Evolutionary conservation across 2,113 vertebrate species (phyloP).

Genomic region (Poicephalus meyeri): DNA sequence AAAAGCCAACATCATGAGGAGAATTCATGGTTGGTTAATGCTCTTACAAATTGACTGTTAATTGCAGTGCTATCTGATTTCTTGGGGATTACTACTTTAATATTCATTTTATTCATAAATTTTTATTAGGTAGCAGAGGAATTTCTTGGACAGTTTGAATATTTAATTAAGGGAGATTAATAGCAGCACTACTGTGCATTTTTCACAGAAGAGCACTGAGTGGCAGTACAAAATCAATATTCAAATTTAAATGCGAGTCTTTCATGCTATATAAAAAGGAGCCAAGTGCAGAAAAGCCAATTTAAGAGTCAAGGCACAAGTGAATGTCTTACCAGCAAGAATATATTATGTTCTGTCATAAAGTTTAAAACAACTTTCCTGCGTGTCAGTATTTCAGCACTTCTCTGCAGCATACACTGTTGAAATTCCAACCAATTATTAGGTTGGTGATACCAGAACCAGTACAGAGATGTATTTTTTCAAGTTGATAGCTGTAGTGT

Average conservation of each 20-base stretch:
- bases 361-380: slow-evolving; percentile 16
- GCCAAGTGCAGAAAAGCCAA: slow-evolving; percentile 12
- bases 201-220: slow-evolving; percentile 29
- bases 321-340: slow-evolving; percentile 2
- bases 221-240: slow-evolving; percentile 55
- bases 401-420: not conserved
- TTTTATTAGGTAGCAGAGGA: slow-evolving; percentile 63
- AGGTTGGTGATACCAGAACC: slow-evolving; percentile 13
- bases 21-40: slow-evolving; percentile 51
- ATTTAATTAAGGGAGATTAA: slow-evolving; percentile 74
- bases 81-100: slow-evolving; percentile 60
- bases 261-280: slow-evolving; percentile 39
- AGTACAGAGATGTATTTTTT: slow-evolving; percentile 44
- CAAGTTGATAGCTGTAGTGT: not conserved
- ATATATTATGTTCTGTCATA: not conserved
- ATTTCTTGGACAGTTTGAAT: slow-evolving; percentile 60
- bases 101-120: slow-evolving; percentile 70
- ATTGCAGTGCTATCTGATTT: slow-evolving; percentile 63
- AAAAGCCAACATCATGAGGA: slow-evolving; percentile 38
- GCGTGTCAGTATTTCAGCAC: not conserved
- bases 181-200: slow-evolving; percentile 20
- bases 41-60: slow-evolving; percentile 62
- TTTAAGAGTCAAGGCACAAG: not conserved
- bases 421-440: slow-evolving; percentile 33
- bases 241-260: slow-evolving; percentile 34